Evolutionary conservation across 92 coral and sea anemone species (phyloP), one percentile per base, ranked within the genome.

Genomic region (Porites evermanni): DNA sequence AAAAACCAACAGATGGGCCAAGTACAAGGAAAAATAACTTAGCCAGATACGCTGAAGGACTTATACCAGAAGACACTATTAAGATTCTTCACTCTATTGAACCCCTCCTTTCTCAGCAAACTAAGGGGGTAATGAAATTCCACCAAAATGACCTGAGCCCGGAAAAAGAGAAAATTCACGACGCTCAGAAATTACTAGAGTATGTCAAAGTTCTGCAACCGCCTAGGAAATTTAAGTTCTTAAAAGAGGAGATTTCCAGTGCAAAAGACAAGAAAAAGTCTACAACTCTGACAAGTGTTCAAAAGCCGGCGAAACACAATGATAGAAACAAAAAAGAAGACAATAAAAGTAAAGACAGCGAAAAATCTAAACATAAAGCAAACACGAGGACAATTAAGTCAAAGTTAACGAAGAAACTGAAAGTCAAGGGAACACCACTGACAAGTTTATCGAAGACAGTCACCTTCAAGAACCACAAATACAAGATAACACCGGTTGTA

Each of bases 401-500:
- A 50, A 86, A 88, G 64, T 93, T 90, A 14, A 83, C 91, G 0
- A 82, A 78, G 32, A 88, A 91, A 59, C 86, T 86, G 79, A 69
- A 84, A 23, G 32, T 65, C 4, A 87, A 91, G 65, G 98, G 93
- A 8, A 93, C 94, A 64, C 94, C 95, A 71, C 81, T 95, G 89
- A 92, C 89, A 12, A 88, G 92, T 6, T 91, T 95, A 74, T 80
- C 98, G n/a, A 95, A 95, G 71, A 95, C 98, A 14, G 93, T 95
- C 18, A 95, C 94, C 6, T 95, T 86, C 88, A 95, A 95, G 72
- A 90, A 95, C 61, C 94, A 94, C 66, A 95, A 95, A 77, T 95
- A 95, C 87, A 95, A 93, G 86, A 92, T 95, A 10, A 95, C 98
- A 7, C 98, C 98, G 0, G 89, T 95, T 11, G 98, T 95, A 19